Percentiles rank a stretch among this genome's conserved stretches.
Evolutionary conservation across 2,888 invertebrate species (phyloP).

Genomic region (Achlya flavicornis): DNA sequence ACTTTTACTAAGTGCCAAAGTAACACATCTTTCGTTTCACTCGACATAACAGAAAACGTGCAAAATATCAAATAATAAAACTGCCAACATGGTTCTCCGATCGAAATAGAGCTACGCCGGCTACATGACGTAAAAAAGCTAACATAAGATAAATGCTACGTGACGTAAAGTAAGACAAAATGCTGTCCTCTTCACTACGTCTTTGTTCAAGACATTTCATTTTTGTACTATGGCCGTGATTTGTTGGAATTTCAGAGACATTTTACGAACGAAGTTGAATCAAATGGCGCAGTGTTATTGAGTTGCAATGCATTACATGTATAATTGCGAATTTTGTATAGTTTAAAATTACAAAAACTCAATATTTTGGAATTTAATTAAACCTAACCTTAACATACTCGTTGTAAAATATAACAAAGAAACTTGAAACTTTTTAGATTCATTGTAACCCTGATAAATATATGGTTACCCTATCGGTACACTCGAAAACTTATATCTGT

Average conservation of each 20-base stretch:
- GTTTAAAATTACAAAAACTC: no score
- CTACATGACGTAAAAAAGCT: constrained; percentile 25
- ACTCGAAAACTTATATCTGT: constrained; percentile 21
- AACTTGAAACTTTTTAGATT: not conserved
- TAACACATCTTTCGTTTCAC: constrained; percentile 2
- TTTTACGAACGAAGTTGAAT: constrained; percentile 19
- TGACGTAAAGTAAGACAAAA: constrained; percentile 32
- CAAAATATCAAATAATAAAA: constrained; percentile 7
- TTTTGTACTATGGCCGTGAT: constrained; percentile 36
- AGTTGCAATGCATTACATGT: not conserved
- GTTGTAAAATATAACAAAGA: not conserved
- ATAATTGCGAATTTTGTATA: no score
- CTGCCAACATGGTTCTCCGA: constrained; percentile 2
- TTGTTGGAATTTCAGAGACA: constrained; percentile 21
- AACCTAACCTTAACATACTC: no score
- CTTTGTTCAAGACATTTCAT: constrained; percentile 32
- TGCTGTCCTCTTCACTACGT: constrained; percentile 20
- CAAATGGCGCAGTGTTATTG: constrained; percentile 12
- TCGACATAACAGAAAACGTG: not conserved
- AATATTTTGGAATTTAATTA: no score
- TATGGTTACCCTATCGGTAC: constrained; percentile 1
- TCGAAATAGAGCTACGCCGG: constrained; percentile 13
- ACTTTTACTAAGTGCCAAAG: not conserved
- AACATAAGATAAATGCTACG: constrained; percentile 26
- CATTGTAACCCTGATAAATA: not conserved